These are phyloP conservation scores for Rhogogaster chlorosoma DNA, from an alignment of 2,888 invertebrate species.

Conservation along the genomic window DNA sequence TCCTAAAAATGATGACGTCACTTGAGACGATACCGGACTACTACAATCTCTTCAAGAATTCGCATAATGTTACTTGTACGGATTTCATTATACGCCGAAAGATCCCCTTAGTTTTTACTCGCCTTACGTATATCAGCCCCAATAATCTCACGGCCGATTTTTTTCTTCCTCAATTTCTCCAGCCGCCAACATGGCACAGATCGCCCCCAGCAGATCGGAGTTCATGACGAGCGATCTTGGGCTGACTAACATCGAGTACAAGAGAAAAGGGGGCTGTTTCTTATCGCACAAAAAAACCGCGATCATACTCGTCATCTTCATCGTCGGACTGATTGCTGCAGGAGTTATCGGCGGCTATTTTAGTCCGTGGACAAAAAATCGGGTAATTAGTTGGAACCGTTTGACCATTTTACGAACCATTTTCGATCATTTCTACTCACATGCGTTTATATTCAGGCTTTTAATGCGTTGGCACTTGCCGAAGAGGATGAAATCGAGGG, in stretches of 20 bases:
- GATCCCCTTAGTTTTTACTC: neutral
- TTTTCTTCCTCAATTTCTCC: neutral
- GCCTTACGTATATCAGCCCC: neutral
- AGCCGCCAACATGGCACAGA: constrained; percentile 69
- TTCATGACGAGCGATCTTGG: constrained; percentile 81
- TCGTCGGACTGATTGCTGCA: constrained; percentile 66
- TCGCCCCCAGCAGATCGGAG: constrained; percentile 80
- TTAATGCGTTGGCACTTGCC: constrained; percentile 42
- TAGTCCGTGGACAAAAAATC: constrained; percentile 63
- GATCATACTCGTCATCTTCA: constrained; percentile 63
- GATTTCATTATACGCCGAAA: neutral
- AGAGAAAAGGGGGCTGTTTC: constrained; percentile 82
- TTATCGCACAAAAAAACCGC: constrained; percentile 81
- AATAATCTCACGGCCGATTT: neutral
- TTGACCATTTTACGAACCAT: constrained; percentile 5
- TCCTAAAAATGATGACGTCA: constrained; percentile 58
- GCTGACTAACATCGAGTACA: constrained; percentile 81
- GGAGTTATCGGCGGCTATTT: constrained; percentile 70
- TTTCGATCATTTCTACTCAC: neutral
- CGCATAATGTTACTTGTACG: neutral
- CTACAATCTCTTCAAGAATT: constrained; percentile 56
- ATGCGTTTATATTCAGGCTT: constrained; percentile 52
- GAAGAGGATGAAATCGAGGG: constrained; percentile 52
- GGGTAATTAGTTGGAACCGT: constrained; percentile 54
- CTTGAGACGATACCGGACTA: constrained; percentile 60